Conservation (phyloP, 2,113 vertebrate species). For the Orthonyx spaldingii region DNA sequence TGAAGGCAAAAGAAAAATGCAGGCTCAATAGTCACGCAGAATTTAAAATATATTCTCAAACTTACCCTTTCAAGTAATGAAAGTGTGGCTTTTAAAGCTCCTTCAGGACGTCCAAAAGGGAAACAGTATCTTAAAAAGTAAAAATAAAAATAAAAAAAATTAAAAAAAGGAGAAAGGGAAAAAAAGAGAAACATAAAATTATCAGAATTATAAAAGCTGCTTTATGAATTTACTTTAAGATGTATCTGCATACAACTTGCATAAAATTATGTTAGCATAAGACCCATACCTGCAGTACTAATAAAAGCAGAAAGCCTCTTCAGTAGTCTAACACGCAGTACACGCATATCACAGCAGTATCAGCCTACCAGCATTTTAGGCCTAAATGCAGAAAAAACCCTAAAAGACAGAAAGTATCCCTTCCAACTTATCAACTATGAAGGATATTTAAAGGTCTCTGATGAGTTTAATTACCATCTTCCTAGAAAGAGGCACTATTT, state of each 20-base stretch:
- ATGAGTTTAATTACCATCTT: neutral
- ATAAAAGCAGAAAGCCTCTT: neutral
- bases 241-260: neutral
- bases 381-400: neutral
- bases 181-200: neutral
- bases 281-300: neutral
- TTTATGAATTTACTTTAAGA: neutral
- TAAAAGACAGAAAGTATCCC: neutral
- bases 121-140: conserved; percentile 90
- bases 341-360: neutral
- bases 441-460: neutral
- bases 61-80: conserved; percentile 94
- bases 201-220: neutral
- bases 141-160: neutral
- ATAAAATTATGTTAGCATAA: neutral
- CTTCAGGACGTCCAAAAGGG: conserved; percentile 96
- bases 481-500: neutral
- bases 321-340: neutral
- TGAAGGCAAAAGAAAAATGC: neutral
- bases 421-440: neutral
- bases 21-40: neutral
- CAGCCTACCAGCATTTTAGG: neutral
- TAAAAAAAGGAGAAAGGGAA: neutral
- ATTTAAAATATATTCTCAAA: neutral
- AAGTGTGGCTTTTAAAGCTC: conserved; percentile 95